Base-by-base conservation (phyloP, 2,888 invertebrate species). In the Kryphioiulus occultus region DNA sequence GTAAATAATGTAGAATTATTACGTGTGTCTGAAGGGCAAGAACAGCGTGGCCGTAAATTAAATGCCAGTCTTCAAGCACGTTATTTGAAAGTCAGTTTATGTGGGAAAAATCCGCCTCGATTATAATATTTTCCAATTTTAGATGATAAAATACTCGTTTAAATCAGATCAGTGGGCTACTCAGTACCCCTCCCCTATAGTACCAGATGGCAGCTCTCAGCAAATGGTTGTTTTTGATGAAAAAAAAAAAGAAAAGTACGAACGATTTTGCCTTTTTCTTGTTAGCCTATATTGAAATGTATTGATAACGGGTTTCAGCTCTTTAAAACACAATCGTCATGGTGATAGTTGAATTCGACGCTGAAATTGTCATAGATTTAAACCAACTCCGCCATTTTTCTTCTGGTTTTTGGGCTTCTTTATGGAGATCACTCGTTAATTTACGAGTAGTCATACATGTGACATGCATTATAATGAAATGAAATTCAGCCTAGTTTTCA, bases 141-240 rank as follows among this genome's bases (percentile, higher is more conserved):
- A 78, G 12, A 30, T 26, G 30, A 78, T 78, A 78, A 78, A 30
- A 78, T 78, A 78, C 78, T 78, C 26, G 78, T 78, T 78, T 78
- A 30, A 78, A 78, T 78, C 26, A 78, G 78, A 78, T 78, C 78
- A 78, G 78, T 53, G 53, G 53, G 53, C 53, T 53, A 53, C 53
- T n/a, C 53, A 19, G 19, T 53, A n/a, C 53, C 53, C n/a, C n/a
- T 53, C 53, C 19, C n/a, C 19, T 19, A n/a, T n/a, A 53, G 19
- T n/a, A 78, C 30, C 78, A 78, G 78, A 78, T 78, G 30, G 30
- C 78, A 78, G 15, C 17, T 78, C 30, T 78, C 15, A 30, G 78
- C 12, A 30, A 15, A 78, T 17, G 30, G 1, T 30, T 78, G 30
- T 78, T 30, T 44, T 44, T 44, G 9, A 44, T n/a, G n/a, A n/a